Evolutionary conservation across 2,113 vertebrate genomes (phyloP), one percentile per base, ranked within the genome.

Genomic region (Triplophysa tibetana): DNA sequence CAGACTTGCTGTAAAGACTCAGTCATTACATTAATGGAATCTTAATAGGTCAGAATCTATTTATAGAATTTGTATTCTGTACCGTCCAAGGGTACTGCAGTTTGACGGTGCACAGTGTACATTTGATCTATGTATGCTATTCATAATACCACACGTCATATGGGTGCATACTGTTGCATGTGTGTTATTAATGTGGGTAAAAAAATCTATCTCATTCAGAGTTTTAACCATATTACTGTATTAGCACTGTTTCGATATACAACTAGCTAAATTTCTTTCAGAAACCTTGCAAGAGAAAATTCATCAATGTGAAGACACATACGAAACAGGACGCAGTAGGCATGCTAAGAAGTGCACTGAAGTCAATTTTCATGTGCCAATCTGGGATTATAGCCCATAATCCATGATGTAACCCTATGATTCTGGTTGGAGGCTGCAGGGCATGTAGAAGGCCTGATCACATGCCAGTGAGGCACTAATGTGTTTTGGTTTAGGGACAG

Each of bases 331-430:
- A 21, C 33, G 19, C 16, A 54, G 23, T 16, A 41, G 1, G 23
- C 5, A 19, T 43, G 48, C 11, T 29, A 23, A 52, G 1, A 38
- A 60, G n/a, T 48, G 50, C 48, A 79, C 19, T 52, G 58, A 19
- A 77, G 1, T 60, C 24, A 70, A 72, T 24, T 67, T 41, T 54
- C n/a, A 56, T 26, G 63, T 63, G 56, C 33, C 60, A 80, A 29
- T 56, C 66, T 63, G 63, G 70, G 77, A 79, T 79, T 83, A 75
- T 43, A 65, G 61, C 41, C 24, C 60, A 65, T 81, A 43, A 83
- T 65, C 78, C 14, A 21, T 85, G 78, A 81, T 50, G 64, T 81
- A 85, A 78, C 58, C 5, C 11, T 9, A 50, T 58, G 29, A 12
- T 14, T 60, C 67, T 63, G 76, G 62, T 26, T 72, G 62, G 50